Evolutionary conservation across 2,113 vertebrate genomes (phyloP).

Genomic region (Scalopus aquaticus): DNA sequence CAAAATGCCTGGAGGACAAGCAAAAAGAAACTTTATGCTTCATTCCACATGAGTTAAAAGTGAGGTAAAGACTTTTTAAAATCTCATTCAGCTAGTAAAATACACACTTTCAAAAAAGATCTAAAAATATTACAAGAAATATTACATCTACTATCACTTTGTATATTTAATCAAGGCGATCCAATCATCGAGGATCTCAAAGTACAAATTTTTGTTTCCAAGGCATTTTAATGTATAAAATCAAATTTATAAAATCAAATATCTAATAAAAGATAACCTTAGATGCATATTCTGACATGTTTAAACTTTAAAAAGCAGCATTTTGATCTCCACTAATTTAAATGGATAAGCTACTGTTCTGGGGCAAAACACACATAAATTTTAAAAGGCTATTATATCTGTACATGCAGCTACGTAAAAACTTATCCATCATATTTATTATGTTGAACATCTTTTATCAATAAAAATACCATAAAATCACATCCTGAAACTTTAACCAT

Average conservation of each 20-base stretch:
- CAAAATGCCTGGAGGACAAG: conserved; percentile 76
- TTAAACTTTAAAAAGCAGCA: conserved; percentile 35
- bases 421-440: background rate
- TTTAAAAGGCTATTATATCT: conserved; percentile 29
- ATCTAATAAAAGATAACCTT: background rate
- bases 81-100: background rate
- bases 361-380: background rate
- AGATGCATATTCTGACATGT: conserved; percentile 16
- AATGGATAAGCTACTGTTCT: background rate
- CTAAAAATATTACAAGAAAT: background rate
- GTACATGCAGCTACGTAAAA: conserved; percentile 16
- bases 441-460: conserved; percentile 21
- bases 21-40: conserved; percentile 66
- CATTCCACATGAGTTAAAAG: background rate
- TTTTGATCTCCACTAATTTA: background rate
- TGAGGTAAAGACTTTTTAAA: background rate
- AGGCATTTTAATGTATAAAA: background rate
- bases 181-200: background rate
- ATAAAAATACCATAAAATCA: conserved; percentile 45
- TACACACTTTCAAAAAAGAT: background rate
- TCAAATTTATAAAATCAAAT: conserved; percentile 10
- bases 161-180: conserved; percentile 9
- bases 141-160: background rate
- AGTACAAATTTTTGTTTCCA: conserved; percentile 30
- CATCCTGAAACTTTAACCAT: background rate